Evolutionary conservation across 2,113 vertebrate genomes (phyloP).

Genomic region (Nothocercus julius): DNA sequence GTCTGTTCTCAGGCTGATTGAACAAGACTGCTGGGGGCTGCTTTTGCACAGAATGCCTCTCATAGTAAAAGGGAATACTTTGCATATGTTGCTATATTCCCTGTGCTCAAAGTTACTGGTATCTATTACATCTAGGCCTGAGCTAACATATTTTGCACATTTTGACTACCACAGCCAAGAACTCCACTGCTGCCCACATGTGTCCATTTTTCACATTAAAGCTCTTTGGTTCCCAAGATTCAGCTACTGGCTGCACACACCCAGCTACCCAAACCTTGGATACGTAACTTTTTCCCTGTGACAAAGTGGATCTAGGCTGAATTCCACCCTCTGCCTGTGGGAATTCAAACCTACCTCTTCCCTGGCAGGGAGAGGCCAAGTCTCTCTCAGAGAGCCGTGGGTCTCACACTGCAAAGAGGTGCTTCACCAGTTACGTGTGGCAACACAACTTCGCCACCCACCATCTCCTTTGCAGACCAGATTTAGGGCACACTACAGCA

Average conservation of each 20-base stretch:
- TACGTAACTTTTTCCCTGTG: background rate
- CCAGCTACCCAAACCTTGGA: background rate
- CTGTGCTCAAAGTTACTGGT: background rate
- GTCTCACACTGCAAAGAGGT: background rate
- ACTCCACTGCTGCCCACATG: background rate
- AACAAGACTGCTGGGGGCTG: background rate
- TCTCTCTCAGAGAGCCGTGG: background rate
- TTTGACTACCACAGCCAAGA: background rate
- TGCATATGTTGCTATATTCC: background rate
- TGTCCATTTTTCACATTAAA: background rate
- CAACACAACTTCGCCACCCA: background rate
- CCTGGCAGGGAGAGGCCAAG: background rate
- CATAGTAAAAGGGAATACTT: background rate
- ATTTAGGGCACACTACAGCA: background rate
- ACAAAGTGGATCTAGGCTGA: background rate
- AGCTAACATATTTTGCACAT: background rate
- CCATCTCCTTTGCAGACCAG: background rate
- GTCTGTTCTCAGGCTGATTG: background rate
- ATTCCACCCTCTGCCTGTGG: background rate
- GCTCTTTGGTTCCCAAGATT: background rate
- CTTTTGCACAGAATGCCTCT: background rate
- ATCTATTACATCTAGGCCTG: background rate
- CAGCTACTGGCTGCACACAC: background rate
- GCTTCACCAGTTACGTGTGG: background rate
- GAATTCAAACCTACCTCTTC: background rate